phyloP scores from a whole-genome alignment of 2,797 vertebrate genomes.

The Tachyglossus aculeatus region DNA sequence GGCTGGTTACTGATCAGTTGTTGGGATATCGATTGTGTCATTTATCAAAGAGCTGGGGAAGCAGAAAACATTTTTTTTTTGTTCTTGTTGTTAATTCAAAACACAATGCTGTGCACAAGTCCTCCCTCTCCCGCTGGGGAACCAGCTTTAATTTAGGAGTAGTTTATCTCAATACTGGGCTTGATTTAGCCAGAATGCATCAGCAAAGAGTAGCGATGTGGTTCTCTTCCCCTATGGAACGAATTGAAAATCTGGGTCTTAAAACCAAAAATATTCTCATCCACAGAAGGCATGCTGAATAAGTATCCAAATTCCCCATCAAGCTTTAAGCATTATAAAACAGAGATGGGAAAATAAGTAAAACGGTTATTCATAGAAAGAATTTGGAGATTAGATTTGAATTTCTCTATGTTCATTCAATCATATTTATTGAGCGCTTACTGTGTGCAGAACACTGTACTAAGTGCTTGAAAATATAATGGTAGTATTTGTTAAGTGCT shows the following conservation, averaged over 20 bases:
- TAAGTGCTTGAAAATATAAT: too few relatives aligned
- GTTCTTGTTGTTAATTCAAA: constrained; percentile 66
- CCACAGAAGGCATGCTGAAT: background rate
- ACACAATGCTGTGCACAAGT: background rate
- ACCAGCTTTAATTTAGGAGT: background rate
- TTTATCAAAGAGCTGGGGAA: constrained; percentile 75
- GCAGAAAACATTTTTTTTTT: constrained; percentile 27
- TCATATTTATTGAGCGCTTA: too few relatives aligned
- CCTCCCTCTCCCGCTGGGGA: background rate
- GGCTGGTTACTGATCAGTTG: constrained; percentile 77
- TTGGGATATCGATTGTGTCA: constrained; percentile 80
- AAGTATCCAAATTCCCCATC: background rate
- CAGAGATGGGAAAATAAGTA: background rate
- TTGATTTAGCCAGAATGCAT: background rate
- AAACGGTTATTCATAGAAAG: background rate
- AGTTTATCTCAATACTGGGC: background rate
- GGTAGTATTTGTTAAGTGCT: too few relatives aligned
- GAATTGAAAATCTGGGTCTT: background rate
- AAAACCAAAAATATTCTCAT: background rate
- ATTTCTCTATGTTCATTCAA: background rate
- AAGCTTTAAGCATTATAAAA: background rate
- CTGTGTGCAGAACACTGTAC: too few relatives aligned
- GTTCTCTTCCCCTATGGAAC: background rate
- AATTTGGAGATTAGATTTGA: background rate
- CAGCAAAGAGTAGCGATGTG: background rate